A percentile compares a stretch with the other conserved stretches of the same genome.
These are phyloP conservation scores for Morelia viridis DNA, from an alignment of 2,797 vertebrate species.

Conservation along the genomic window DNA sequence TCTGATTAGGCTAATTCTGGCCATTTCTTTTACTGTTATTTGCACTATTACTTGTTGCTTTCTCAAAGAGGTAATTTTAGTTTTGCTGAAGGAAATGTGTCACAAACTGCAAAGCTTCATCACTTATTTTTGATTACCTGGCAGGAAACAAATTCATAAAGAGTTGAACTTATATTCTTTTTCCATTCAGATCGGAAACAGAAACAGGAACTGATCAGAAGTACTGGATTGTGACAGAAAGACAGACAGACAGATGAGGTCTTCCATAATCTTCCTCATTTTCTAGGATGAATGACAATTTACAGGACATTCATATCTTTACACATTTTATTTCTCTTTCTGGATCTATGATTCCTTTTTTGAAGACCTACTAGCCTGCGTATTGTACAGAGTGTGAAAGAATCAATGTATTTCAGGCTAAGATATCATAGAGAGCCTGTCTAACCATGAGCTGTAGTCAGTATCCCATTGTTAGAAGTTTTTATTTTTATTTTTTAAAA, in stretches of 20 bases:
- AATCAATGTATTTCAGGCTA: slow-evolving; percentile 29
- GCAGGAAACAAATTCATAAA: neutral
- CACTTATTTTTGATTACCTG: neutral
- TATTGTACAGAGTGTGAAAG: slow-evolving; percentile 42
- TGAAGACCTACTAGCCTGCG: slow-evolving; percentile 26
- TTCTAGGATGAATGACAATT: slow-evolving; percentile 25
- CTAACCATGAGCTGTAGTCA: slow-evolving; percentile 49
- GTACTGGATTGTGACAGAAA: neutral
- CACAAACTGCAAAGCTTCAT: neutral
- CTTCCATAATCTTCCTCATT: neutral
- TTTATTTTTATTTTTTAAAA: neutral
- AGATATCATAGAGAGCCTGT: slow-evolving; percentile 35
- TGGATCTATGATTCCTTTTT: slow-evolving; percentile 23
- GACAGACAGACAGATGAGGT: neutral
- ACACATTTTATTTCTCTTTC: slow-evolving; percentile 10
- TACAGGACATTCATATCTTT: slow-evolving; percentile 42
- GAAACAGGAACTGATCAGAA: neutral
- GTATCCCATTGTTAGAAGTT: neutral
- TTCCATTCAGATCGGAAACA: too few species aligned
- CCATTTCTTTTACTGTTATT: neutral
- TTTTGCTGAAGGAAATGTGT: neutral
- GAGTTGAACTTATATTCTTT: neutral
- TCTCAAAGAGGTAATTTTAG: neutral
- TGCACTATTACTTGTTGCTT: neutral
- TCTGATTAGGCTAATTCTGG: neutral